Evolutionary conservation across 2,797 vertebrate species (phyloP).

Genomic region (Nannoperca obscura): DNA sequence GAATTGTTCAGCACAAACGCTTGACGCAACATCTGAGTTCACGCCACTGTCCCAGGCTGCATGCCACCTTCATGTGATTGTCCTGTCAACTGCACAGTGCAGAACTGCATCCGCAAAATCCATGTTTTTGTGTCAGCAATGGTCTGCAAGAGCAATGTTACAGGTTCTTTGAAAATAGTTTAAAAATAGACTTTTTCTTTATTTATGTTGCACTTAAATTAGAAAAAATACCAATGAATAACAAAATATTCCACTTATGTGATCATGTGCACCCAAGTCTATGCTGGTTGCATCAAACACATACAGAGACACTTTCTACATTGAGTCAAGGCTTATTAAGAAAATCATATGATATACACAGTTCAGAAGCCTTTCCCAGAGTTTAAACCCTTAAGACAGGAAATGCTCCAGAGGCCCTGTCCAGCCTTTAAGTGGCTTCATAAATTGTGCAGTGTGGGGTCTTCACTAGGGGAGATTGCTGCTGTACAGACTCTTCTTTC

Average conservation of each 20-base stretch:
- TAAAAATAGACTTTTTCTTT: background rate
- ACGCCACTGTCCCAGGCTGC: slow-evolving; percentile 21
- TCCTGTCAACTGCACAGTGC: slow-evolving; percentile 16
- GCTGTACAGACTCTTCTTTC: background rate
- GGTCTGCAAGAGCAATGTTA: slow-evolving; percentile 36
- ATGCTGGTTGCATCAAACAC: background rate
- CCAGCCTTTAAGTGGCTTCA: slow-evolving; percentile 23
- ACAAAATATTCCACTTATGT: background rate
- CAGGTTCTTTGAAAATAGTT: slow-evolving; percentile 19
- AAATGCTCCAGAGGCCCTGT: slow-evolving; percentile 37
- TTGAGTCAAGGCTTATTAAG: background rate
- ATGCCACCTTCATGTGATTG: slow-evolving; percentile 39
- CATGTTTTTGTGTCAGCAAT: slow-evolving; percentile 27
- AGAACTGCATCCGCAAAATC: slow-evolving; percentile 8
- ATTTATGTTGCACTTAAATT: background rate
- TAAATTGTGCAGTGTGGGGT: slow-evolving; percentile 35
- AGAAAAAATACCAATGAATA: background rate
- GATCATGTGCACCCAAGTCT: background rate
- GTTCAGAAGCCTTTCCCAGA: background rate
- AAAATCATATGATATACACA: background rate
- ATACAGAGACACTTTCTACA: background rate
- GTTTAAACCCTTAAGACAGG: slow-evolving; percentile 18
- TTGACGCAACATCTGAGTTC: slow-evolving; percentile 27
- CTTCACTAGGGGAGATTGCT: background rate
- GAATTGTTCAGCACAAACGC: background rate